Base-by-base conservation (phyloP, 2,113 vertebrate species). In the Corythaixoides concolor region DNA sequence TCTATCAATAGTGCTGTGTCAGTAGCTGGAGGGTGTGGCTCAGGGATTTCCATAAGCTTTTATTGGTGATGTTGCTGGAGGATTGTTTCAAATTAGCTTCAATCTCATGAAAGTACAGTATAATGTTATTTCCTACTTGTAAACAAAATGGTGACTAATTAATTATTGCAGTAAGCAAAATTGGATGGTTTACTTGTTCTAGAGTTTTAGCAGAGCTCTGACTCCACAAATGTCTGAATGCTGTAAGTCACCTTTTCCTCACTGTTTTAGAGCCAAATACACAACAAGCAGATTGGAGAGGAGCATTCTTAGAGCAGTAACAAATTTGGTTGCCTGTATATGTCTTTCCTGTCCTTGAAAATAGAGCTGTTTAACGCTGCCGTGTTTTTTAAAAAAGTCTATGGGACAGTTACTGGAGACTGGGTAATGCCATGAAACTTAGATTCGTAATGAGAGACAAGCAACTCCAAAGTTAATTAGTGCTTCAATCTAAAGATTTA, bases 11-110 rank as follows among this genome's bases (percentile, higher is more conserved):
- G 76, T 8, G 11, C 49, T 28, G 39, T 77, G 94, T 69, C 96
- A 84, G 95, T 59, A 96, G 94, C 97, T 96, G 89, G 88, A 96
- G 95, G 93, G 91, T 66, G 94, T 66, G 87, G 90, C 76, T 67
- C 85, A 11, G 92, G 94, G 60, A 63, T 28, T 96, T 93, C 93
- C 59, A 33, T 68, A 55, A 77, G 90, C 87, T 88, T 96, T 94
- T 72, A 80, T 58, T 96, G 94, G 35, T 82, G 64, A 52, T 94
- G 93, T 88, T 97, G 93, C 96, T 96, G 88, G 92, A 90, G 91
- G 81, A 95, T 95, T 92, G 93, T 67, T 95, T 94, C 88, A 97
- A 95, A 96, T 95, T 47, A 93, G 77, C 96, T 96, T 93, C 81
- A 64, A 37, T 93, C 92, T 95, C 85, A 90, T 96, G 59, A 49